phyloP scores from a whole-genome alignment of 2,113 vertebrate species.

The Echinops telfairi region DNA sequence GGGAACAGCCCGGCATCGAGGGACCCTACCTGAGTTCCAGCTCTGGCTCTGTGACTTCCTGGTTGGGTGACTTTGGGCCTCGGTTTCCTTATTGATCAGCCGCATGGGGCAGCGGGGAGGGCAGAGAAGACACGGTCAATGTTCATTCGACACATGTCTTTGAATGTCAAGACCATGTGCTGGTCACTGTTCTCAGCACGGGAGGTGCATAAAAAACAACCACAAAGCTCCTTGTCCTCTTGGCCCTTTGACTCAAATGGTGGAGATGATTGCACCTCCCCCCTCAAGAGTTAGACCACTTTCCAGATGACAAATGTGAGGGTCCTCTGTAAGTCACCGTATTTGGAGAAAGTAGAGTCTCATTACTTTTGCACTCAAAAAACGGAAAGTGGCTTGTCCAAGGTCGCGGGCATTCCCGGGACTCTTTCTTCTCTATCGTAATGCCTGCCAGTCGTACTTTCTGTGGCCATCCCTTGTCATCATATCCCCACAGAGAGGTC shows the following conservation, averaged over 20 bases:
- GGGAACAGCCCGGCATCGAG: background rate
- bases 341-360: background rate
- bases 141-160: background rate
- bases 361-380: background rate
- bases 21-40: background rate
- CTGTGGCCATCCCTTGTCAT: background rate
- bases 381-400: background rate
- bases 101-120: background rate
- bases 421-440: background rate
- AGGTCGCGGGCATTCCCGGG: background rate
- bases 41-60: background rate
- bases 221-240: background rate
- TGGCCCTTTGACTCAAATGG: background rate
- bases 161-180: background rate
- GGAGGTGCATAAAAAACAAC: background rate
- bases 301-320: background rate
- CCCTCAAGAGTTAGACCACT: background rate
- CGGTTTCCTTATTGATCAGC: conserved; percentile 20
- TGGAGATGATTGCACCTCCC: background rate
- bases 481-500: background rate
- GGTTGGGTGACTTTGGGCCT: background rate
- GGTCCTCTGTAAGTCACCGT: background rate
- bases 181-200: background rate
- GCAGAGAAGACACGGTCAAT: background rate
- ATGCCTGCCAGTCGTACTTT: background rate